Conservation (phyloP, 2,113 vertebrate species). For the Hypocryptadius cinnamomeus region DNA sequence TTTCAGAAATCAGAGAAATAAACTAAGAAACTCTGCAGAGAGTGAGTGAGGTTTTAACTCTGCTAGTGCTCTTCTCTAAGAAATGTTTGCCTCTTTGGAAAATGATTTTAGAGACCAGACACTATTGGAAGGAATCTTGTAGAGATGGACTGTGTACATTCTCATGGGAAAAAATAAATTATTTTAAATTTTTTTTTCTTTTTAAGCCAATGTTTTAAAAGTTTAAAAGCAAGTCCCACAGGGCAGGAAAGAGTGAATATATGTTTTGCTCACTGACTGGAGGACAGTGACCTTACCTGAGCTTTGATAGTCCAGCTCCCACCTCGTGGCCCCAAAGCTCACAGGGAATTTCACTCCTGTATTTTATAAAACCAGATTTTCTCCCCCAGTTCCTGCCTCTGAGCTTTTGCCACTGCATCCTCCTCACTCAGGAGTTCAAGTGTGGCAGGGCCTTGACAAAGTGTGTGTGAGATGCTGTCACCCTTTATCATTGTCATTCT, state of each 20-base stretch:
- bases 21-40: neutral
- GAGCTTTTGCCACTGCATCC: neutral
- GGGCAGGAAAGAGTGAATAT: neutral
- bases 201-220: neutral
- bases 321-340: neutral
- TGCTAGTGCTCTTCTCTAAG: neutral
- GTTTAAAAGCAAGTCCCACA: neutral
- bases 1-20: neutral
- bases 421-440: neutral
- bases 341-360: neutral
- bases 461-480: neutral
- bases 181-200: neutral
- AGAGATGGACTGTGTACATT: accelerated
- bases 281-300: neutral
- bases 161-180: neutral
- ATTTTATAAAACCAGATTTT: neutral
- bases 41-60: neutral
- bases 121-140: no score
- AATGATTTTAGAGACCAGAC: neutral
- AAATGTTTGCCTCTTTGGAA: neutral
- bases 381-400: neutral
- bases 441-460: neutral
- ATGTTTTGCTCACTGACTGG: neutral
- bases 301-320: neutral
- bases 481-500: neutral